Base-by-base conservation (phyloP, 2,113 vertebrate genomes). In the Heloderma charlesbogerti region DNA sequence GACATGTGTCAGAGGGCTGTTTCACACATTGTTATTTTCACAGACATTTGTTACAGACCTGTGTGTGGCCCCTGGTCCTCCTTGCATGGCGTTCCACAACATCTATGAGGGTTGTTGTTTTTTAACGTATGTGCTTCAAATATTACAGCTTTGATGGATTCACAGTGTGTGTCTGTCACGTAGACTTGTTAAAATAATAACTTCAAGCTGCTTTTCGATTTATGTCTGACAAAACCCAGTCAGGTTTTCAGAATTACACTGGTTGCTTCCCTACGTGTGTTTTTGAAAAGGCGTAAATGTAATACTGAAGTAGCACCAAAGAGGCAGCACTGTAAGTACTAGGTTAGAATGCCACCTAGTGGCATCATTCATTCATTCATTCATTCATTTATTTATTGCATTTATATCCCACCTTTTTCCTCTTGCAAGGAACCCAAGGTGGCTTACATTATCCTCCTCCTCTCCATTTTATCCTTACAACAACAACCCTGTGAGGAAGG, bases 271-370 rank as follows among this genome's bases (percentile, higher is more conserved):
- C 18, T 67, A 27, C 22, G 13, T 45, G 57, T 10, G 63, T 66
- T 16, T 84, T 82, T 31, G 57, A 31, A 69, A 34, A 29, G 54
- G 48, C 20, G n/a, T 31, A 43, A 40, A 83, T 45, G 18, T 25
- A 6, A 40, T 45, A 25, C 8, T 71, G 51, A 89, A 83, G 37
- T 22, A 74, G 75, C 51, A 43, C 12, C 13, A 43, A 57, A 84
- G 15, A 89, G 8, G 27, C 51, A 63, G 7, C 13, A 15, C 18
- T 22, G 4, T 37, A 74, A 51, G 67, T 34, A 82, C 75, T 74
- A 75, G 48, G 40, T 72, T 83, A 25, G 69, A 8, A 18, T 89
- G 80, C 69, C 88, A 84, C 51, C 80, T 89, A 74, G 51, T 43
- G 88, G 51, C 48, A 40, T 7, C 51, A 31, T 89, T n/a, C n/a